These are phyloP conservation scores for Cinclus cinclus DNA, from an alignment of 2,113 vertebrate genomes.

Conservation along the genomic window DNA sequence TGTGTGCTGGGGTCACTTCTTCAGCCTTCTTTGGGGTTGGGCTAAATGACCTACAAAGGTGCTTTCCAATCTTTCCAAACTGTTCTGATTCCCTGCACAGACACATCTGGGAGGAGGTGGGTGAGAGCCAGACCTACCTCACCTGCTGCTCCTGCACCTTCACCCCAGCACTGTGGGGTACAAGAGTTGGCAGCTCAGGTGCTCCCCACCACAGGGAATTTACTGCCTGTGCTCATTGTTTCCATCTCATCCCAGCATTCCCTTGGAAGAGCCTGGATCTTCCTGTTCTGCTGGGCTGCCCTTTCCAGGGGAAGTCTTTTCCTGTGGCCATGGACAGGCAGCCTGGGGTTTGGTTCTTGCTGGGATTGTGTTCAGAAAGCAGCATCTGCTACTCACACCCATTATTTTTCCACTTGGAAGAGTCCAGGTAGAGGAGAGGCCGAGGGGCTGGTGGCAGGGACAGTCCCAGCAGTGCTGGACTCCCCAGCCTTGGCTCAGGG, in stretches of 20 bases:
- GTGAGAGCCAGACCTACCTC: neutral
- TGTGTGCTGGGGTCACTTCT: neutral
- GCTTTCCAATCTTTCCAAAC: neutral
- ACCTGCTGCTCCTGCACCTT: neutral
- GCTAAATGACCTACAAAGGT: neutral
- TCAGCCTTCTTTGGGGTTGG: neutral
- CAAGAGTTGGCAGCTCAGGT: neutral
- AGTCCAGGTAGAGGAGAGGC: neutral
- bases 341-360: neutral
- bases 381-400: neutral
- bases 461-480: neutral
- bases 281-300: neutral
- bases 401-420: neutral
- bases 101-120: neutral
- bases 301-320: neutral
- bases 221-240: rapidly evolving
- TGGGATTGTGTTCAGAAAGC: neutral
- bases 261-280: neutral
- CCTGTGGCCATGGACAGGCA: rapidly evolving
- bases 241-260: neutral
- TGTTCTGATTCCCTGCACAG: neutral
- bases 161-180: neutral
- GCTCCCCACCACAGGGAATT: neutral
- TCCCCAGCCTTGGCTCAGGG: neutral
- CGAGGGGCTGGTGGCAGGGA: neutral